A percentile compares a stretch with the other conserved stretches of the same genome.
phyloP scores from a whole-genome alignment of 2,888 invertebrate genomes.

The Stenolophus ochropezus region DNA sequence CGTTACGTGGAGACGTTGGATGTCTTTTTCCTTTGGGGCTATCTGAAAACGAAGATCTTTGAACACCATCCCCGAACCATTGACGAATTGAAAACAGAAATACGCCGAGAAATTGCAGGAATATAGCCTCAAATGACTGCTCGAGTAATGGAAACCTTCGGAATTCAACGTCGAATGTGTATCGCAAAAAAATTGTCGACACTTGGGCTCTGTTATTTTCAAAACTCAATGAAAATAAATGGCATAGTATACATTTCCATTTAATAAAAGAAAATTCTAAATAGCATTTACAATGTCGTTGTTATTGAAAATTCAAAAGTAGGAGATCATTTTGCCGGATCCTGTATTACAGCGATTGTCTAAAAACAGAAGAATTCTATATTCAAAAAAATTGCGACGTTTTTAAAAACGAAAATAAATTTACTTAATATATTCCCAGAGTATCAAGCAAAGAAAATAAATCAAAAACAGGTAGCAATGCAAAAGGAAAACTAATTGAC shows the following conservation, averaged over 20 bases:
- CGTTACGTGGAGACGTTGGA: constrained; percentile 36
- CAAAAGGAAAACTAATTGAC: too few species aligned
- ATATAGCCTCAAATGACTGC: constrained; percentile 50
- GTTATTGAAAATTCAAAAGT: constrained; percentile 47
- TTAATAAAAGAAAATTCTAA: constrained; percentile 29
- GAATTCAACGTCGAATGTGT: constrained; percentile 51
- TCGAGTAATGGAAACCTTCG: constrained; percentile 51
- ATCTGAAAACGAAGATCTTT: constrained; percentile 61
- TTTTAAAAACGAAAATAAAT: too few species aligned
- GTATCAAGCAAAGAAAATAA: too few species aligned
- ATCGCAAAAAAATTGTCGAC: constrained; percentile 48
- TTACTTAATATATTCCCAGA: too few species aligned
- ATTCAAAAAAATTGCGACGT: too few species aligned
- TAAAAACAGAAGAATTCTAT: too few species aligned
- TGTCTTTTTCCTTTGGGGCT: constrained; percentile 60
- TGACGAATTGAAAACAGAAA: constrained; percentile 61
- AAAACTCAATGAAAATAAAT: constrained; percentile 41
- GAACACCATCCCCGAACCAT: constrained; percentile 58
- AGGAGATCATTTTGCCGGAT: constrained; percentile 50
- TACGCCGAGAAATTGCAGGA: constrained; percentile 61
- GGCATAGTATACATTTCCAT: background rate
- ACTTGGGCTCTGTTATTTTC: constrained; percentile 51
- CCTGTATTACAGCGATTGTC: too few species aligned
- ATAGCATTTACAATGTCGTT: constrained; percentile 43
- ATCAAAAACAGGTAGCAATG: too few species aligned